A percentile compares a stretch with the other conserved stretches of the same genome.
These are phyloP conservation scores for Diadema setosum DNA, from an alignment of 35 echinoderm and acorn worm genomes.

Conservation along the genomic window DNA sequence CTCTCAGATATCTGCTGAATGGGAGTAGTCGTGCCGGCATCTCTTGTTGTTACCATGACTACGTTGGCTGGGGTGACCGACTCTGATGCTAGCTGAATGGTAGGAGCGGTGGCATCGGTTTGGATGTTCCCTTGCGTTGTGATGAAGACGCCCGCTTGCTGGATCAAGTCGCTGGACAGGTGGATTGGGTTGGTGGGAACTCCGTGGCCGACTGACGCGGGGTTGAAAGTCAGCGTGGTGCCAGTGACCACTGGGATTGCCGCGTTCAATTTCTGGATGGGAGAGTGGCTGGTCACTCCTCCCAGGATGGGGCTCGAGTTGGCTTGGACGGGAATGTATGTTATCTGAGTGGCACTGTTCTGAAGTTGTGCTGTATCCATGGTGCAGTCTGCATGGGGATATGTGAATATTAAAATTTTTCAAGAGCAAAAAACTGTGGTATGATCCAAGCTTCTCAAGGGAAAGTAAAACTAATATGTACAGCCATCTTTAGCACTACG, in stretches of 20 bases:
- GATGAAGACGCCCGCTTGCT: not conserved
- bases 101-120: not conserved
- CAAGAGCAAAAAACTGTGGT: no score
- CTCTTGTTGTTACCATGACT: not conserved
- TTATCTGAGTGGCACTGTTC: no score
- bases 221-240: not conserved
- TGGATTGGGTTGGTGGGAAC: not conserved
- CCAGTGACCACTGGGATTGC: not conserved
- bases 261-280: not conserved
- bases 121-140: not conserved
- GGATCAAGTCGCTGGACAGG: not conserved
- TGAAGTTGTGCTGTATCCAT: no score
- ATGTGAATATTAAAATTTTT: no score
- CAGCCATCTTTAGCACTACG: no score
- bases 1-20: not conserved
- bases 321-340: no score
- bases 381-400: no score
- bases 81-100: not conserved
- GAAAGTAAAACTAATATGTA: no score
- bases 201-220: not conserved
- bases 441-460: no score
- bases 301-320: no score
- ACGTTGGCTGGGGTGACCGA: not conserved
- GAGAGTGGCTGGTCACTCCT: no score
- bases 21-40: not conserved